phyloP scores from a whole-genome alignment of 2,797 vertebrate genomes.

The Sitta carolinensis region DNA sequence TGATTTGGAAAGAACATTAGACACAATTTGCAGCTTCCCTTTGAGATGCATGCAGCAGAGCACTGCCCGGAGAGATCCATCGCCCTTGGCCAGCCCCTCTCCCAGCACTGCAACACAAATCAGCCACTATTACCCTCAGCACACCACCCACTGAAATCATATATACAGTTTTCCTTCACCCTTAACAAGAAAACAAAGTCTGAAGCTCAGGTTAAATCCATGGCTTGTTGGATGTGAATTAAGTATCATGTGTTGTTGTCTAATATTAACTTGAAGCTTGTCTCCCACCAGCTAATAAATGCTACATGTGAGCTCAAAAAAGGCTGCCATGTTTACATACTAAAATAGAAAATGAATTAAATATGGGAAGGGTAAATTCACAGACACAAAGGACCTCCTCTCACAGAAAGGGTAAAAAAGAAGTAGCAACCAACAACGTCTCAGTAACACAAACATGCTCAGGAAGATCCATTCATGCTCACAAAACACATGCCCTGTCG shows the following conservation, averaged over 20 bases:
- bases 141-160: background rate
- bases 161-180: background rate
- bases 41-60: slow-evolving; percentile 93
- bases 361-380: background rate
- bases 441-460: slow-evolving; percentile 61
- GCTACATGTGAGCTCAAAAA: background rate
- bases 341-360: slow-evolving; percentile 23
- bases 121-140: slow-evolving; percentile 39
- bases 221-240: background rate
- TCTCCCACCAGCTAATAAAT: background rate
- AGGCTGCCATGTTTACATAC: background rate
- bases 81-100: slow-evolving; percentile 88
- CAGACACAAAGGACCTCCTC: slow-evolving; percentile 51
- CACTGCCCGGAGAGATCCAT: slow-evolving; percentile 87
- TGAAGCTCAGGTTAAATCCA: background rate
- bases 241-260: background rate
- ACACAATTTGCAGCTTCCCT: slow-evolving; percentile 93
- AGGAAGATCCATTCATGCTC: slow-evolving; percentile 67
- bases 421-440: background rate
- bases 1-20: slow-evolving; percentile 92
- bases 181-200: background rate
- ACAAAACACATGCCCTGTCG: slow-evolving; percentile 42
- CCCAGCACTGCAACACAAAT: slow-evolving; percentile 85
- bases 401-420: slow-evolving; percentile 3
- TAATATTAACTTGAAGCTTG: background rate